phyloP scores from a whole-genome alignment of 2,888 invertebrate genomes.

The Pycnomerus fuliginosus region DNA sequence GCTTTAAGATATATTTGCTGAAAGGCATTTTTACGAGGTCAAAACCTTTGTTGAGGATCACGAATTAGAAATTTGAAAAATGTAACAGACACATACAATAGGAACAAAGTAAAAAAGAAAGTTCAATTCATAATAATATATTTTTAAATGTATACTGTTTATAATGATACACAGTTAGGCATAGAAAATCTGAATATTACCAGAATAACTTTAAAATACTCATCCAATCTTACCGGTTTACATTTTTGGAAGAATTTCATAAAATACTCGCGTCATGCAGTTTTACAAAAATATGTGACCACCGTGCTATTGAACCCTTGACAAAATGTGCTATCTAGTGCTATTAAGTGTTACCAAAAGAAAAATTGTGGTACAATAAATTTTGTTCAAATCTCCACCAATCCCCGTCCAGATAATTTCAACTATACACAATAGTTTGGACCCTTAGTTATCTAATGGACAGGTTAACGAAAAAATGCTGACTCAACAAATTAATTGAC shows the following conservation, averaged over 20 bases:
- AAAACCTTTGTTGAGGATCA: no score
- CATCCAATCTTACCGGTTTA: conserved; percentile 1
- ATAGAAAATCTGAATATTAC: conserved; percentile 12
- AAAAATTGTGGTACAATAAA: background rate
- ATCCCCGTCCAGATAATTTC: background rate
- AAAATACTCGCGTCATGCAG: conserved; percentile 8
- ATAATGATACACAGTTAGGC: conserved; percentile 15
- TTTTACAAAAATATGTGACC: conserved; percentile 12
- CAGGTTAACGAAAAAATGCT: conserved; percentile 12
- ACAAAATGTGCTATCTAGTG: conserved; percentile 8
- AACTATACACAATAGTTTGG: conserved; percentile 33
- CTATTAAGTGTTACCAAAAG: conserved; percentile 1
- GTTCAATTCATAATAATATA: no score
- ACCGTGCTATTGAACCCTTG: conserved; percentile 8
- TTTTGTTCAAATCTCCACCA: background rate
- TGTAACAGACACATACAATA: no score
- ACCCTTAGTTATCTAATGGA: conserved; percentile 34
- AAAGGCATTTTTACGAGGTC: no score
- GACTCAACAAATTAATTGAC: conserved; percentile 5
- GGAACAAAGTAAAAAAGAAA: no score
- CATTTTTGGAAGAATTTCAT: conserved; percentile 1
- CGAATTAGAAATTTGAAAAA: no score
- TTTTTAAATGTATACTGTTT: no score
- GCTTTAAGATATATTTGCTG: no score
- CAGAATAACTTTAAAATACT: conserved; percentile 5